Evolutionary conservation across 2,113 vertebrate species (phyloP).

Genomic region (Typhlomys cinereus): DNA sequence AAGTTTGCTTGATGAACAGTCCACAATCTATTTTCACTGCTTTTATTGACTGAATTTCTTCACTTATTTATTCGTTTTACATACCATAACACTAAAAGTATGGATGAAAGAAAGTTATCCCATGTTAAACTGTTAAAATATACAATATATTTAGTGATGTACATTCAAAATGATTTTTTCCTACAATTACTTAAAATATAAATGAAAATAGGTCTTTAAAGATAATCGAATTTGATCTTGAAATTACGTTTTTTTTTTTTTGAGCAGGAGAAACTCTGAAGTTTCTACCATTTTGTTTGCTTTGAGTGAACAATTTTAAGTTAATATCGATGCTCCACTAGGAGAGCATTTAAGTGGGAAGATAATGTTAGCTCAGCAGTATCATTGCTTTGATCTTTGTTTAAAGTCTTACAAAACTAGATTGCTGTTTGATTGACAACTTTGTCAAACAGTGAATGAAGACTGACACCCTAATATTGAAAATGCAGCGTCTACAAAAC

Average conservation of each 20-base stretch:
- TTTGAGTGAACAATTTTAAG: constrained; percentile 75
- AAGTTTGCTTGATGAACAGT: constrained; percentile 75
- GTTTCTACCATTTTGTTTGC: constrained; percentile 72
- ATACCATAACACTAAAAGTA: constrained; percentile 81
- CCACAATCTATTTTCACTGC: constrained; percentile 78
- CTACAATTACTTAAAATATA: constrained; percentile 12
- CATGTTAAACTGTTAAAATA: constrained; percentile 77
- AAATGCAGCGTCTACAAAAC: constrained; percentile 85
- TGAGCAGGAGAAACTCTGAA: constrained; percentile 62
- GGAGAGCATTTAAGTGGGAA: constrained; percentile 77
- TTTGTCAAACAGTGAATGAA: constrained; percentile 88
- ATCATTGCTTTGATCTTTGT: constrained; percentile 87
- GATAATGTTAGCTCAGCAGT: constrained; percentile 87
- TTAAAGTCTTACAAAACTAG: constrained; percentile 85
- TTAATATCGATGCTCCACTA: constrained; percentile 79
- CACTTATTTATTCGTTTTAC: constrained; percentile 85
- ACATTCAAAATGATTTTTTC: constrained; percentile 50
- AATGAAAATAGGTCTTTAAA: constrained; percentile 44
- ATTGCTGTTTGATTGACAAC: constrained; percentile 86
- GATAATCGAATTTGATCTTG: constrained; percentile 11
- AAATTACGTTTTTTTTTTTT: constrained; percentile 45
- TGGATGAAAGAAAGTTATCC: constrained; percentile 76
- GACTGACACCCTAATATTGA: constrained; percentile 87
- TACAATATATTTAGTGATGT: constrained; percentile 65
- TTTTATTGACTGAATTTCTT: constrained; percentile 81